phyloP scores from a whole-genome alignment of 1,140 invertebrate species.

The Helicoverpa armigera region DNA sequence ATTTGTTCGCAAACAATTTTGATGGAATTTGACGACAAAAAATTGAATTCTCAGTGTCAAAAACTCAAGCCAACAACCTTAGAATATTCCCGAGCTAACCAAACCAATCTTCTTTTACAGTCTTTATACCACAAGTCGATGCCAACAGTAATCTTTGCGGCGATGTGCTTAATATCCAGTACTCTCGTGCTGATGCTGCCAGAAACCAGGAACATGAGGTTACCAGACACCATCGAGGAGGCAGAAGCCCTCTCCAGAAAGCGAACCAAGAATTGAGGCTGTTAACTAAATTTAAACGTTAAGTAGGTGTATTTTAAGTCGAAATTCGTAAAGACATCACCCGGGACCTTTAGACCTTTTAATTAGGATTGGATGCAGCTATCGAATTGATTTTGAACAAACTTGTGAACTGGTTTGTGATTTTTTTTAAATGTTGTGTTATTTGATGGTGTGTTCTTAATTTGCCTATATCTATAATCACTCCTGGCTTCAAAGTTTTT shows the following conservation, averaged over 20 bases:
- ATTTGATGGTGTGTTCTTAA: background rate
- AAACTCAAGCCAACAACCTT: too few species aligned
- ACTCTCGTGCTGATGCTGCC: constrained; percentile 89
- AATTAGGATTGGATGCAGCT: background rate
- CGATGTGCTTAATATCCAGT: constrained; percentile 89
- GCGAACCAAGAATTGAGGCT: constrained; percentile 60
- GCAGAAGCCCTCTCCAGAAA: constrained; percentile 87
- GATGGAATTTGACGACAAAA: too few species aligned
- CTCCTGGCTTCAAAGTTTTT: too few species aligned
- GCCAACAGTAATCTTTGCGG: constrained; percentile 90
- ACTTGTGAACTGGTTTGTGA: background rate
- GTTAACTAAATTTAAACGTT: background rate
- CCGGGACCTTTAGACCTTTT: background rate
- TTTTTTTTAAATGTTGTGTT: background rate
- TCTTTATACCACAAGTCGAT: constrained; percentile 83
- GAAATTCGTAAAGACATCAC: constrained; percentile 8
- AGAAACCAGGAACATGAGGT: constrained; percentile 90
- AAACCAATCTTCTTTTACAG: constrained; percentile 61
- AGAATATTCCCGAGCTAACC: background rate
- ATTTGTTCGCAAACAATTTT: too few species aligned
- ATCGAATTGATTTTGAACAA: background rate
- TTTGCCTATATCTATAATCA: background rate
- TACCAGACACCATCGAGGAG: constrained; percentile 92
- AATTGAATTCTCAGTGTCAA: too few species aligned
- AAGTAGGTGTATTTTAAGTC: constrained; percentile 19